Evolutionary conservation across 2,888 invertebrate species (phyloP), one percentile per base, ranked within the genome.

Genomic region (Sycophila texana): DNA sequence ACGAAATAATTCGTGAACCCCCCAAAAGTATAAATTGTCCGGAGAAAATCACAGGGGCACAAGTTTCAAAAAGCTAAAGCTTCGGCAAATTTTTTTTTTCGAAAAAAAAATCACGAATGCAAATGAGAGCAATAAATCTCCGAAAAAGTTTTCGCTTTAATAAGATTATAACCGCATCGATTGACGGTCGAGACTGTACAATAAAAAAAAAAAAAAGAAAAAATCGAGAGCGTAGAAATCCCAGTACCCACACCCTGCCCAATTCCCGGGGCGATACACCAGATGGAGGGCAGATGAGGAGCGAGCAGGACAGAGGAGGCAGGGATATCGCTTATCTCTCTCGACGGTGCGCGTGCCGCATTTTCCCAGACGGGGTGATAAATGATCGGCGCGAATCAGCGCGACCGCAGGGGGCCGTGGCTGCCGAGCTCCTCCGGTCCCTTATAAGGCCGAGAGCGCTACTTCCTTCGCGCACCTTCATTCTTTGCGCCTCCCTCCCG

Each of bases 361-460:
- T 12, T n/a, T 51, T 22, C 55, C 55, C 63, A 20, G 47, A 22
- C 67, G n/a, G 53, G 39, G 73, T 78, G 77, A 78, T 78, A 78
- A 78, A 78, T 78, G 73, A 73, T 73, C 77, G 22, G n/a, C 26
- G 55, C 60, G 73, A 78, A 78, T 78, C 77, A 78, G 73, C 61
- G 67, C 71, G 53, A 57, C 70, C 49, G 49, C 60, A 53, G 47
- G 60, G 61, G 61, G 26, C 20, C 68, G 75, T 63, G 61, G 39
- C 57, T n/a, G 22, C 47, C 70, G 63, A 10, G 16, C 63, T 30
- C 16, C 47, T 39, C 60, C 49, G 51, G 49, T 12, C 39, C 63
- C 63, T 26, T 70, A 76, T 70, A 70, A 70, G 63, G 49, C 49
- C 10, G 47, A 18, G 18, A 12, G 18, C n/a, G 47, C 49, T 18